Evolutionary conservation across 2,113 vertebrate genomes (phyloP).

Genomic region (Aptenodytes patagonicus): DNA sequence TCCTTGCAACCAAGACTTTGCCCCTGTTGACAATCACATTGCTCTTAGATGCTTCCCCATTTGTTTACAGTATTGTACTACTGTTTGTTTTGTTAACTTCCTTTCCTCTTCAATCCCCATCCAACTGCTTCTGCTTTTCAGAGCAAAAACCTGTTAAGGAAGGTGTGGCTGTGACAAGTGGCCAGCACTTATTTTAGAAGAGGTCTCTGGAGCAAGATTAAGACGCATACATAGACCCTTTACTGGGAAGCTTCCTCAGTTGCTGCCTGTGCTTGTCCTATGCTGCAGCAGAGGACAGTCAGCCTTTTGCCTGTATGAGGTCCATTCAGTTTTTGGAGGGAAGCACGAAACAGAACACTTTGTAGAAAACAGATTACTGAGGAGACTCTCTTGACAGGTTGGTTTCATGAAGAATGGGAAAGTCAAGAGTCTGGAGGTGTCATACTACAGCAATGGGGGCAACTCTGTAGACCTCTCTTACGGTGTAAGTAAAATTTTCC

Average conservation of each 20-base stretch:
- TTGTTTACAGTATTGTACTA: neutral
- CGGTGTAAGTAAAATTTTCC: slow-evolving; percentile 74
- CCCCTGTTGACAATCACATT: neutral
- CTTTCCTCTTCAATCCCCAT: neutral
- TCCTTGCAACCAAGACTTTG: neutral
- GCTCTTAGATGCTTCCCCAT: neutral
- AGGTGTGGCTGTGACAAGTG: neutral
- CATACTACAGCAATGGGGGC: slow-evolving; percentile 86
- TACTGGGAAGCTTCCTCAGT: neutral
- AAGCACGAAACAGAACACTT: neutral
- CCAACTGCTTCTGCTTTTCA: neutral
- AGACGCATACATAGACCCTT: neutral
- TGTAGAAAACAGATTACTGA: neutral
- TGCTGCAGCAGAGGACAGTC: neutral
- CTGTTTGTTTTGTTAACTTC: neutral
- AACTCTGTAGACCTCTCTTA: slow-evolving; percentile 88
- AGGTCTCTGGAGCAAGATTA: neutral
- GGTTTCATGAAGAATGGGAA: slow-evolving; percentile 88
- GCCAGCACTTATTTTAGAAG: neutral
- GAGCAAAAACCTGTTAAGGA: neutral
- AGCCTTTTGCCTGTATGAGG: neutral
- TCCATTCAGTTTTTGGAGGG: neutral
- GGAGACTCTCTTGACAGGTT: slow-evolving; percentile 75
- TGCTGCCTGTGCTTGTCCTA: neutral
- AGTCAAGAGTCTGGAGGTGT: slow-evolving; percentile 85